Evolutionary conservation across 2,888 invertebrate genomes (phyloP), one percentile per base, ranked within the genome.

Genomic region (Pristionchus japonicus): DNA sequence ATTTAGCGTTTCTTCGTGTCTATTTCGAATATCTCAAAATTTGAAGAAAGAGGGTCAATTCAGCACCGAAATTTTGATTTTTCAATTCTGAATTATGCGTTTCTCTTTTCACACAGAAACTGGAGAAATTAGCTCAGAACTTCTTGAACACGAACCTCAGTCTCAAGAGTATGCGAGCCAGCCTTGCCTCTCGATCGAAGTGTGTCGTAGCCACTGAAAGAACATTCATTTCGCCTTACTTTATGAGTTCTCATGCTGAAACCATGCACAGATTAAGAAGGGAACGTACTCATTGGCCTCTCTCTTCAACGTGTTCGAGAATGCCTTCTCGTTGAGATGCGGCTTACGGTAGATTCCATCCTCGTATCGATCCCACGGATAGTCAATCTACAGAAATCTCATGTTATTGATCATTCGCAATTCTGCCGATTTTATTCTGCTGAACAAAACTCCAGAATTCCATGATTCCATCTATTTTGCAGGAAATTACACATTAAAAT

Each of bases 311-410:
- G 93, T 92, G 37, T 91, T 91, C 13, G 90, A 89, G 88, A 93
- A 93, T 3, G 93, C 92, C 57, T 91, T 92, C 87, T 93, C 92
- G 88, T 92, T 93, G 23, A 92, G 89, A 85, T 93, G 92, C 20
- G 93, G 91, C 52, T 91, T 92, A n/a, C 92, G 89, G 89, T 93
- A 93, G 86, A 94, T 92, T n/a, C 93, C 92, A 3, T 92, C 91
- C 88, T 94, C 94, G 89, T 93, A 94, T 57, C 90, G 89, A 77
- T 92, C 91, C 91, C 92, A 91, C 17, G 89, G 89, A 61, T 90
- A 89, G 31, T 90, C 91, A 6, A 27, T 13, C 61, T 92, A 64
- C 64, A 31, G 64, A 13, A 27, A 31, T 64, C 64, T 20, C 64
- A 27, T 31, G 20, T 20, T 20, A 1, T 61, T 61, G 27, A 64